Conservation (phyloP, 2,113 vertebrate genomes). For the Amphilophus citrinellus region DNA sequence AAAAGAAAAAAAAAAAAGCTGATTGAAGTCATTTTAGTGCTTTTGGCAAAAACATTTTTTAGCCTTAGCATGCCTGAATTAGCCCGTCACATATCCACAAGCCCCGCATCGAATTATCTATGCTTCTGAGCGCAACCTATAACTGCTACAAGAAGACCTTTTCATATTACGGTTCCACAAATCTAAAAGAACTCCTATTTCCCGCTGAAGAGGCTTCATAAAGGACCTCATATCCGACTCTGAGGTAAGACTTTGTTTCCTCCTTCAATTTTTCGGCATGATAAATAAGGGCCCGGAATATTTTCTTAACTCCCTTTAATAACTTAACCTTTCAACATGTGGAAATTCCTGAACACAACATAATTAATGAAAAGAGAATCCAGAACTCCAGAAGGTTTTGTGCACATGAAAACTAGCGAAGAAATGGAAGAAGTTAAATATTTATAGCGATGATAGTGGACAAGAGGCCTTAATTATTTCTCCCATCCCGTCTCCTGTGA, state of each 20-base stretch:
- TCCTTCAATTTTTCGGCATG: slow-evolving; percentile 34
- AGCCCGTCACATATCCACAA: background rate
- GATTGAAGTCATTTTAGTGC: slow-evolving; percentile 18
- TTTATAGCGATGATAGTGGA: slow-evolving; percentile 89
- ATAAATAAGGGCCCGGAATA: slow-evolving; percentile 60
- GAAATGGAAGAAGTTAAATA: slow-evolving; percentile 94
- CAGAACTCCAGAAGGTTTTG: slow-evolving; percentile 84
- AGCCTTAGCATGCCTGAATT: background rate
- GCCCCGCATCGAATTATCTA: background rate
- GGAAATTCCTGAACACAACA: slow-evolving; percentile 73
- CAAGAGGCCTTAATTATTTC: slow-evolving; percentile 87
- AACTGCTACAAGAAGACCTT: background rate
- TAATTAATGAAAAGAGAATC: slow-evolving; percentile 73
- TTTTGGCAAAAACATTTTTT: slow-evolving; percentile 48
- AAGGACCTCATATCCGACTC: slow-evolving; percentile 25
- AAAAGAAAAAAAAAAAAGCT: background rate
- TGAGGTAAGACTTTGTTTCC: slow-evolving; percentile 55
- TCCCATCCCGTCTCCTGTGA: slow-evolving; percentile 49
- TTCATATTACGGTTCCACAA: slow-evolving; percentile 7
- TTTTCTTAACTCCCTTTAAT: slow-evolving; percentile 66
- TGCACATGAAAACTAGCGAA: slow-evolving; percentile 91
- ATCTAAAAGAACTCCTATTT: slow-evolving; percentile 19
- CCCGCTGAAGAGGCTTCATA: slow-evolving; percentile 10
- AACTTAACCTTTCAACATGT: slow-evolving; percentile 72
- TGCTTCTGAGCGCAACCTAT: background rate